Conservation (phyloP, 2,797 vertebrate genomes). For the Myotis vivesi region DNA sequence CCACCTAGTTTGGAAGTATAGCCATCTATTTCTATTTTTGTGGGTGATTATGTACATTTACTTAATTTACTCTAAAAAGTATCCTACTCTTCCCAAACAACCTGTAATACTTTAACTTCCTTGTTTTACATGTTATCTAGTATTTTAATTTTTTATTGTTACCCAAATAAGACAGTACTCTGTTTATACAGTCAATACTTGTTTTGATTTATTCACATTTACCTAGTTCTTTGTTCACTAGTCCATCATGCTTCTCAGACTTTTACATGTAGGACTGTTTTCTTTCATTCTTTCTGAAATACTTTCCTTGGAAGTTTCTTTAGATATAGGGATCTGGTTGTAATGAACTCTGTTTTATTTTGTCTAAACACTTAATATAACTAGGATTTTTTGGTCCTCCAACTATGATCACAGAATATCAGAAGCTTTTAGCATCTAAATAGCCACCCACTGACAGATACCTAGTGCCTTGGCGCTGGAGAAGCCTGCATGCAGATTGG, state of each 20-base stretch:
- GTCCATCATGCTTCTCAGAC: neutral
- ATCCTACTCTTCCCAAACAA: neutral
- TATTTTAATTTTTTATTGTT: neutral
- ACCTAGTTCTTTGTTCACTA: neutral
- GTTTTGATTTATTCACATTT: neutral
- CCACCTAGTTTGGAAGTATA: neutral
- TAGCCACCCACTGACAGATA: neutral
- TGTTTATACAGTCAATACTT: neutral
- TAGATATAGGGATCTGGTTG: neutral
- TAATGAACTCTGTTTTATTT: neutral
- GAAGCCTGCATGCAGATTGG: neutral
- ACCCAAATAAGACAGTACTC: neutral
- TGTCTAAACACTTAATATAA: neutral
- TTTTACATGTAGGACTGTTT: neutral
- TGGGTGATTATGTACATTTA: neutral
- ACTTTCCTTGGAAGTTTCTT: neutral
- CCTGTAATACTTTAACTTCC: neutral
- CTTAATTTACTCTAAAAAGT: neutral
- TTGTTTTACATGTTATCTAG: neutral
- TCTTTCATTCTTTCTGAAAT: constrained; percentile 14
- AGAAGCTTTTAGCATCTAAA: neutral
- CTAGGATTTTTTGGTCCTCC: neutral
- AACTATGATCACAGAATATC: neutral
- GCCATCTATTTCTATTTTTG: neutral
- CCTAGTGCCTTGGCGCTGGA: neutral